These are phyloP conservation scores for Notothenia rossii DNA, from an alignment of 2,113 vertebrate species.

Conservation along the genomic window DNA sequence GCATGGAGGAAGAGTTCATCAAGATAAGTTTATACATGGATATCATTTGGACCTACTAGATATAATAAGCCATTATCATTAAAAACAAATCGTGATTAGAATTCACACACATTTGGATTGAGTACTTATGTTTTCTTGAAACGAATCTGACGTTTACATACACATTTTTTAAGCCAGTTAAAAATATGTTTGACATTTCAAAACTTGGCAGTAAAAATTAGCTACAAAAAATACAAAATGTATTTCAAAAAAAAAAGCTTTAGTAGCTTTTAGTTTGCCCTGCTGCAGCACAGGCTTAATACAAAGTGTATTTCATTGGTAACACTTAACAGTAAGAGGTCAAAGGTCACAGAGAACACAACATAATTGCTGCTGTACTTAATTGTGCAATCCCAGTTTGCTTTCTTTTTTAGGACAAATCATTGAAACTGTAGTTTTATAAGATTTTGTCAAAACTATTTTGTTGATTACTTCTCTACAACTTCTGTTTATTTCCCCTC, in stretches of 20 bases:
- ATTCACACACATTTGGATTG: too few species aligned
- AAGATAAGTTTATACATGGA: background rate
- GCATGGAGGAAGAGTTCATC: conserved; percentile 6
- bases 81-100: background rate
- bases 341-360: conserved; percentile 1
- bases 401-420: background rate
- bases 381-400: conserved; percentile 12
- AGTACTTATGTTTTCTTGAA: too few species aligned
- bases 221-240: background rate
- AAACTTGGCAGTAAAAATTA: background rate
- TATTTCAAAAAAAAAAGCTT: too few species aligned
- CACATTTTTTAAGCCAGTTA: background rate
- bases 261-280: background rate
- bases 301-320: conserved; percentile 5
- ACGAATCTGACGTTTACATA: background rate
- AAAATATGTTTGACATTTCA: background rate
- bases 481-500: too few species aligned
- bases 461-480: background rate
- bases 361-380: conserved; percentile 9
- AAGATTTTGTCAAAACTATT: background rate
- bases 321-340: conserved; percentile 5
- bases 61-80: too few species aligned
- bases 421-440: background rate
- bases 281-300: conserved; percentile 19
- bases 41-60: background rate